phyloP scores from a whole-genome alignment of 2,797 vertebrate genomes.

The Nannoperca australis region DNA sequence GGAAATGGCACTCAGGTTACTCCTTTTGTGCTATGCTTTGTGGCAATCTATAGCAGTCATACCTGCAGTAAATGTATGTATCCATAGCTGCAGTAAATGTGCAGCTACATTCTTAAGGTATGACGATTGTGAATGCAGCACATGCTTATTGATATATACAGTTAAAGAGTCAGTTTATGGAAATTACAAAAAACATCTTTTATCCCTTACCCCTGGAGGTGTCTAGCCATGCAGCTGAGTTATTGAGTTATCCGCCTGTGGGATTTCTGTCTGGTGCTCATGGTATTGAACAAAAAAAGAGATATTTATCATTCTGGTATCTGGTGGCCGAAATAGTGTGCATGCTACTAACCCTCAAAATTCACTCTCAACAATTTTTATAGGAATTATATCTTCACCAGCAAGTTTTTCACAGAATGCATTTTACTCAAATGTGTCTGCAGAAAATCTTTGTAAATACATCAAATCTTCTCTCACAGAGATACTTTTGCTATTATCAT shows the following conservation, averaged over 20 bases:
- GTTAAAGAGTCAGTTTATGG: slow-evolving; percentile 4
- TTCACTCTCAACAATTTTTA: background rate
- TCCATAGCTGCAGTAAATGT: slow-evolving; percentile 40
- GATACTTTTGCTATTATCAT: background rate
- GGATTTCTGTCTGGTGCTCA: background rate
- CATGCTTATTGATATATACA: background rate
- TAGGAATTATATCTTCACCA: background rate
- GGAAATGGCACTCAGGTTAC: slow-evolving; percentile 84
- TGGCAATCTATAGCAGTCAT: slow-evolving; percentile 59
- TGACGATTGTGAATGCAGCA: slow-evolving; percentile 5
- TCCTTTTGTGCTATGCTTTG: slow-evolving; percentile 73
- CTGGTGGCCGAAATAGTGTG: background rate
- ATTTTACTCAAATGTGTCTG: background rate
- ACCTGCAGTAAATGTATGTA: slow-evolving; percentile 62
- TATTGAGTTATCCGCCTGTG: background rate
- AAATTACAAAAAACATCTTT: slow-evolving; percentile 10
- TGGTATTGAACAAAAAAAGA: background rate
- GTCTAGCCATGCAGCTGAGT: background rate
- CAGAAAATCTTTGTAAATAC: background rate
- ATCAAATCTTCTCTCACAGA: background rate
- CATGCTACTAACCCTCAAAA: slow-evolving; percentile 1
- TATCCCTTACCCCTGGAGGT: background rate
- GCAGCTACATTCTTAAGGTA: slow-evolving; percentile 3
- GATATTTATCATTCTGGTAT: too few species aligned
- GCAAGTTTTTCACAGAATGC: background rate